Evolutionary conservation across 2,797 vertebrate species (phyloP), one percentile per base, ranked within the genome.

Genomic region (Xerus rutilus): DNA sequence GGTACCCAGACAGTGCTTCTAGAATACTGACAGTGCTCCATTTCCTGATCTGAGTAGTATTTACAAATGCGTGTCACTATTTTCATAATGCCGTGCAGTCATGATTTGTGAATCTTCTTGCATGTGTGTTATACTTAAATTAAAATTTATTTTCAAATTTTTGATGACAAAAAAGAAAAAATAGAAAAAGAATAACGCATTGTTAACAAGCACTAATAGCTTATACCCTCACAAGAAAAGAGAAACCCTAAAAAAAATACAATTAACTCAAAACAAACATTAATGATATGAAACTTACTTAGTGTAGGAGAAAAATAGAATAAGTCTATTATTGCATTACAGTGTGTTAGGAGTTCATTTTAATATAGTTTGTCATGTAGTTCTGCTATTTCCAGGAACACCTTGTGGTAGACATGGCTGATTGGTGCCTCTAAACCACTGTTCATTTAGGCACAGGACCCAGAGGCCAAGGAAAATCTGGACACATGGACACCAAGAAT

Each of bases 131-230:
- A 67, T 17, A 72, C 17, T 79, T 73, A 91, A 87, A 77, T 54
- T 78, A 74, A 76, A 92, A 69, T 3, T 84, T 79, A 49, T 39
- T 84, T 93, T 93, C 32, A 85, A 91, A 67, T 49, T 28, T 25
- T 57, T 57, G 54, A 57, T 57, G 54, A 54, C 54, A 93, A 64
- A 62, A 62, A 62, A 70, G 72, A 77, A 30, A 88, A 91, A 90
- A 73, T 28, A 59, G 28, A 67, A 86, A 93, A 67, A 28, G 49
- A 76, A 85, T 57, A 79, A 83, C 87, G 30, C 54, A 67, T n/a
- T 39, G 10, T 64, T 72, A 88, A 67, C 11, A 23, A 88, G 45
- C 43, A 8, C 59, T 74, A n/a, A 93, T 32, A 74, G 25, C 64
- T 82, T 78, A 65, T 87, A 86, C 21, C 21, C 23, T 93, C 64